Conservation (phyloP, 2,797 vertebrate genomes). For the Mycteria americana region DNA sequence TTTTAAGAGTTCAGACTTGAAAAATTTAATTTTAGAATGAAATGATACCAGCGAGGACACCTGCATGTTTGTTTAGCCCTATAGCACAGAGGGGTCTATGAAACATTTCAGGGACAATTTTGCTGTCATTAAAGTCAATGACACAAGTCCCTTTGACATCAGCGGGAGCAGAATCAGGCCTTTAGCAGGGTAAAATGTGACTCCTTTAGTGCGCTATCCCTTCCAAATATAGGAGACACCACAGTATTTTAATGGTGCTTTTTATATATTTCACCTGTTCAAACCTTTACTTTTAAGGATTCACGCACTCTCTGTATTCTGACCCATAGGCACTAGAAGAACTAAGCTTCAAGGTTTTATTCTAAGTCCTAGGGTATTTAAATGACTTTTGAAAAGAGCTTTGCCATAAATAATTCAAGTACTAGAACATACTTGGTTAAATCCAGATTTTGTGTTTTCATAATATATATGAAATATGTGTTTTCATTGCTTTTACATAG, state of each 20-base stretch:
- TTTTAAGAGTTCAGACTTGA: background rate
- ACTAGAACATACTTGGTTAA: background rate
- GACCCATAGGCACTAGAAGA: background rate
- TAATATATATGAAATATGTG: accelerated
- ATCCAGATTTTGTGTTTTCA: background rate
- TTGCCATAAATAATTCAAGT: background rate
- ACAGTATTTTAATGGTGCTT: background rate
- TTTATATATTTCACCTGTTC: background rate
- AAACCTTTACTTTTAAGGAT: background rate
- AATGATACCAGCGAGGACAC: background rate
- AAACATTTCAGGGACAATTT: background rate
- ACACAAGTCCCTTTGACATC: background rate
- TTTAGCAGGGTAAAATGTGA: background rate
- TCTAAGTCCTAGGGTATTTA: background rate
- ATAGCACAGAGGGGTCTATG: background rate
- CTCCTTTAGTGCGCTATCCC: background rate
- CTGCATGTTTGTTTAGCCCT: background rate
- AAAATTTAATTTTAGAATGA: background rate
- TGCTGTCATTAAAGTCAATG: background rate
- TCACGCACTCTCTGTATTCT: background rate
- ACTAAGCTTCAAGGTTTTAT: background rate
- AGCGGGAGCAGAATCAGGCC: background rate
- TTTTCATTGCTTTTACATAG: background rate
- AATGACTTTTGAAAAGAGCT: background rate
- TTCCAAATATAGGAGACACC: background rate